A percentile compares a stretch with the other conserved stretches of the same genome.
Conservation (phyloP, 1,140 invertebrate species). For the Lordiphosa mommai region DNA sequence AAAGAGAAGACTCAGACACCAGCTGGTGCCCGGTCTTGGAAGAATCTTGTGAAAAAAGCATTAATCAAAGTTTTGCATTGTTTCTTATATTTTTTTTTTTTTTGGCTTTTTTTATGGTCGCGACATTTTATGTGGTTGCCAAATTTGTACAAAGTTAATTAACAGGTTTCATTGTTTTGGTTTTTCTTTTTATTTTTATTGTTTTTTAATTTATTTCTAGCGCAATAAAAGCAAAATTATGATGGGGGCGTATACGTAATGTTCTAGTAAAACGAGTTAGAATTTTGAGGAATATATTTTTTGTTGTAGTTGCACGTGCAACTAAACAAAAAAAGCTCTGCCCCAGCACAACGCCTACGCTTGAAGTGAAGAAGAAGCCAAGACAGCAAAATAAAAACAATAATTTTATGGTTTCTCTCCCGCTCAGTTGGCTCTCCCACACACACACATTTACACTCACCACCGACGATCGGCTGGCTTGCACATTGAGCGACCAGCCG, state of each 20-base stretch:
- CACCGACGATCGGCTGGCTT: conserved; percentile 26
- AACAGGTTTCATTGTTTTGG: conserved; percentile 64
- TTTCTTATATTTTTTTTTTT: conserved; percentile 6
- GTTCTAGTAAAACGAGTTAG: conserved; percentile 20
- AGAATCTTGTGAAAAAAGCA: conserved; percentile 37
- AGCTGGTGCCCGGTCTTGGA: conserved; percentile 6
- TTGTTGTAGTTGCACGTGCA: conserved; percentile 51
- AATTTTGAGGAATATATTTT: not conserved
- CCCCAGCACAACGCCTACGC: conserved; percentile 16
- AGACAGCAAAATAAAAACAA: conserved; percentile 45
- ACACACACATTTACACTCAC: not conserved
- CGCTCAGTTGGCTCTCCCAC: not conserved
- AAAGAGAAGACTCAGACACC: conserved; percentile 1
- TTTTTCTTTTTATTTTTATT: conserved; percentile 28
- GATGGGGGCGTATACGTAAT: conserved; percentile 62
- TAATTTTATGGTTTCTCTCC: conserved; percentile 3
- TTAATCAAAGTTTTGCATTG: conserved; percentile 52
- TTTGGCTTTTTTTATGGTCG: conserved; percentile 32
- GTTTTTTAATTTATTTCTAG: conserved; percentile 34
- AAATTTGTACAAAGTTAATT: conserved; percentile 71
- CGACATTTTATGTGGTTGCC: conserved; percentile 45
- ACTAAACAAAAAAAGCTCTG: conserved; percentile 10
- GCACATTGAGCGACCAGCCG: conserved; percentile 27
- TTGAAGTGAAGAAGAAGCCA: conserved; percentile 46
- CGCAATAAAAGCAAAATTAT: conserved; percentile 26